These are phyloP conservation scores for Cydia fagiglandana DNA, from an alignment of 1,140 invertebrate genomes.

Conservation along the genomic window DNA sequence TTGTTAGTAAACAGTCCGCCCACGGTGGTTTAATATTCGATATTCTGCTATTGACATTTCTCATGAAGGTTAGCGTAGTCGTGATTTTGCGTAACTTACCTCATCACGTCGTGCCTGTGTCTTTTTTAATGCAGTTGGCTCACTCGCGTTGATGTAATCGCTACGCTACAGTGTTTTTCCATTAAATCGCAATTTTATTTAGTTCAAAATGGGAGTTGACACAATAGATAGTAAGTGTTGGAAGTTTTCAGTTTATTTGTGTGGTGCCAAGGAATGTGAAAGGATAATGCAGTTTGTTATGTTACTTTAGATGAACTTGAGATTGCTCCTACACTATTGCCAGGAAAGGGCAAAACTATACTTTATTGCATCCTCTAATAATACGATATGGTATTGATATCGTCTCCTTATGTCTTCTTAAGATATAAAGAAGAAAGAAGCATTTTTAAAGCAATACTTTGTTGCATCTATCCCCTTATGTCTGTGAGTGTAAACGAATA, in stretches of 20 bases:
- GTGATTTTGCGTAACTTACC: slow-evolving; percentile 76
- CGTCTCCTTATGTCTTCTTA: neutral
- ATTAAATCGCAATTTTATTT: slow-evolving; percentile 35
- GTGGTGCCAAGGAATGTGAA: slow-evolving; percentile 11
- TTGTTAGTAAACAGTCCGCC: slow-evolving; percentile 56
- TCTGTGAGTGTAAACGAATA: too few relatives aligned
- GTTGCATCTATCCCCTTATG: too few relatives aligned
- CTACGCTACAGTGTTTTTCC: slow-evolving; percentile 36
- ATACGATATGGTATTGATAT: neutral
- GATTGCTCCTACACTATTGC: slow-evolving; percentile 2
- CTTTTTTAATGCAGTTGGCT: slow-evolving; percentile 53
- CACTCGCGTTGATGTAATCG: slow-evolving; percentile 34
- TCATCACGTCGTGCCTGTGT: slow-evolving; percentile 49
- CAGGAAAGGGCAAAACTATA: slow-evolving; percentile 28
- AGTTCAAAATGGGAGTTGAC: slow-evolving; percentile 27
- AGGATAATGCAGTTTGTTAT: slow-evolving; percentile 10
- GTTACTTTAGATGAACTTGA: slow-evolving; percentile 20
- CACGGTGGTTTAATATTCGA: slow-evolving; percentile 49
- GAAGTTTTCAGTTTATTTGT: slow-evolving; percentile 23
- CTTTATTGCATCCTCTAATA: neutral
- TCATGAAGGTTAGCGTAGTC: slow-evolving; percentile 67
- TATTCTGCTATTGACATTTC: slow-evolving; percentile 74
- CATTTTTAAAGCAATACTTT: too few relatives aligned
- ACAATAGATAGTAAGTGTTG: slow-evolving; percentile 20
- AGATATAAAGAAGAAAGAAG: neutral